phyloP scores from a whole-genome alignment of 2,888 invertebrate species.

The Geophilus truncorum region DNA sequence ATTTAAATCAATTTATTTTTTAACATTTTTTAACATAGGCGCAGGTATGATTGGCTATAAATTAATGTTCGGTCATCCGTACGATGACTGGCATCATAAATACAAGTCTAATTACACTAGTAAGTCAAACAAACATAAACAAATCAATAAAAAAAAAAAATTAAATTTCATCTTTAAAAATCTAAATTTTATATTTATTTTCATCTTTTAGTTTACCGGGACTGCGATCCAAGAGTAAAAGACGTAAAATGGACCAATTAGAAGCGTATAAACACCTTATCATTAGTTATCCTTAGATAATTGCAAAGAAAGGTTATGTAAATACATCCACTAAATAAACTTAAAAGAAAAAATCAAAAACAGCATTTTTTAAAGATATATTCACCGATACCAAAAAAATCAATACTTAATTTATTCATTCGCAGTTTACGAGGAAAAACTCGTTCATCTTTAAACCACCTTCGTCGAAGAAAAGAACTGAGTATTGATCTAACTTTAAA shows the following conservation, averaged over 20 bases:
- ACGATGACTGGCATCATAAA: not conserved
- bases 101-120: not conserved
- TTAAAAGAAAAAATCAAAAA: too few species aligned
- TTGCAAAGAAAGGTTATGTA: too few species aligned
- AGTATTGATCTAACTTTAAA: not conserved
- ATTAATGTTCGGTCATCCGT: not conserved
- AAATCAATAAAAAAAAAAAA: not conserved
- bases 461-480: not conserved
- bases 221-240: not conserved
- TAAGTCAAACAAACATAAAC: not conserved
- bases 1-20: not conserved
- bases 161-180: not conserved
- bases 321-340: too few species aligned
- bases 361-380: too few species aligned
- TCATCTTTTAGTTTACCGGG: not conserved
- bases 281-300: not conserved
- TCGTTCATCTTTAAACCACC: too few species aligned
- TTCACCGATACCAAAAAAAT: too few species aligned
- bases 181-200: not conserved
- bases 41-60: not conserved
- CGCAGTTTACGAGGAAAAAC: too few species aligned
- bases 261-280: not conserved
- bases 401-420: too few species aligned
- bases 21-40: not conserved
- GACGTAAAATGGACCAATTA: not conserved